Base-by-base conservation (phyloP, 2,113 vertebrate genomes). In the Anoplopoma fimbria region DNA sequence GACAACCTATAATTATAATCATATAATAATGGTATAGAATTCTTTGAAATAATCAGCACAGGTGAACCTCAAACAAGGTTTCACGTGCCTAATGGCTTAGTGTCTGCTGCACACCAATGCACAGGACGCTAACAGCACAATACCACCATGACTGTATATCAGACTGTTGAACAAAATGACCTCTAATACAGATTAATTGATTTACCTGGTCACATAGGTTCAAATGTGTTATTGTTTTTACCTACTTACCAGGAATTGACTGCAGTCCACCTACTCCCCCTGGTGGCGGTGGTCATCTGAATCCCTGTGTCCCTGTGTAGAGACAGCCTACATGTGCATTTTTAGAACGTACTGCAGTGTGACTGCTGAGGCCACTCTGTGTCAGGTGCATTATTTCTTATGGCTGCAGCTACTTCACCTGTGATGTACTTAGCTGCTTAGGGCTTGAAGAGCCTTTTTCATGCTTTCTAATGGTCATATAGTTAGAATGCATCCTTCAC, bases 241-340 rank as follows among this genome's bases (percentile, higher is more conserved):
- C 15, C 31, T 19, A 23, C 17, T 47, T 69, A 51, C 4, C 23
- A 73, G 57, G 53, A 58, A 19, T 65, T 27, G 38, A 75, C 38
- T 69, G 60, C 67, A 76, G 82, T 88, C 65, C 87, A 85, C 69
- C 82, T 89, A 82, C 92, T 84, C 92, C 94, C 91, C 92, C 93
- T 95, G 82, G 83, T 95, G 94, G 91, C 29, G 23, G 19, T 70
- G 47, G 57, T 45, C 25, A 53, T 55, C 31, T 77, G 55, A 63
- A 63, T 61, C 10, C 27, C 49, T 53, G 25, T 2, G 45, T 34
- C n/a, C 65, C 36, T 27, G 21, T 57, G n/a, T 17, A 47, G 13
- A 81, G 42, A 38, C 45, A 38, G 9, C 15, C 3, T 47, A 5
- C n/a, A n/a, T 70, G 6, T 45, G 4, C 7, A 4, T 53, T 34